These are phyloP conservation scores for Oscheius sp. DNA, from an alignment of 2,888 invertebrate genomes.

Conservation along the genomic window DNA sequence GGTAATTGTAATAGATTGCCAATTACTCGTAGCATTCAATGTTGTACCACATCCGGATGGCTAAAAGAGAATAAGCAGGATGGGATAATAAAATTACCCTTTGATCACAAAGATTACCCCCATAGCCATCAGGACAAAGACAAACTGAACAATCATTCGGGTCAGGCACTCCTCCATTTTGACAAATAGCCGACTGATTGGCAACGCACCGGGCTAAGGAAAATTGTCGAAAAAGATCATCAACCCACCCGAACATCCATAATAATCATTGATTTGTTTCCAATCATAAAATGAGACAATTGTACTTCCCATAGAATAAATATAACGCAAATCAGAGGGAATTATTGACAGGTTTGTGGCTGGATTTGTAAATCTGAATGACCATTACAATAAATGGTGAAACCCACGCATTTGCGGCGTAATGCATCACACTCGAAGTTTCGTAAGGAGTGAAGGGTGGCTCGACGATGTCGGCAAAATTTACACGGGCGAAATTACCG, in stretches of 20 bases:
- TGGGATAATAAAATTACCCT: constrained; percentile 40
- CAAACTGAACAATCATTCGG: constrained; percentile 63
- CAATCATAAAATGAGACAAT: constrained; percentile 60
- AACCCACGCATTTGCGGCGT: constrained; percentile 40
- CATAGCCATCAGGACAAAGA: constrained; percentile 67
- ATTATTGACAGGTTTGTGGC: constrained; percentile 20
- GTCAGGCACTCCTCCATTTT: constrained; percentile 63
- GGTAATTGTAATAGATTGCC: constrained; percentile 40
- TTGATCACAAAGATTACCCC: constrained; percentile 53
- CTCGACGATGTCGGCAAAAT: constrained; percentile 30
- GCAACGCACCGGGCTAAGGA: not conserved
- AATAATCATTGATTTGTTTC: constrained; percentile 66
- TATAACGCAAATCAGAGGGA: not conserved
- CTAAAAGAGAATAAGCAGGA: not conserved
- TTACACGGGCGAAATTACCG: constrained; percentile 37
- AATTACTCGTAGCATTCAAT: constrained; percentile 42
- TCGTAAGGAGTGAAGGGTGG: constrained; percentile 43
- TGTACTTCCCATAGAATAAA: constrained; percentile 9
- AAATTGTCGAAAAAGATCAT: not conserved
- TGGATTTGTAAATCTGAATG: constrained; percentile 40
- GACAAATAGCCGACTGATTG: constrained; percentile 47
- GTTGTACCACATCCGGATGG: constrained; percentile 43
- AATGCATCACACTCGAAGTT: constrained; percentile 53
- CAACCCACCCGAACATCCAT: constrained; percentile 57
- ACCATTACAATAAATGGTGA: constrained; percentile 8